Percentiles rank a stretch among this genome's conserved stretches.
Conservation (phyloP, 2,113 vertebrate species). For the Acrocephalus kingi region DNA sequence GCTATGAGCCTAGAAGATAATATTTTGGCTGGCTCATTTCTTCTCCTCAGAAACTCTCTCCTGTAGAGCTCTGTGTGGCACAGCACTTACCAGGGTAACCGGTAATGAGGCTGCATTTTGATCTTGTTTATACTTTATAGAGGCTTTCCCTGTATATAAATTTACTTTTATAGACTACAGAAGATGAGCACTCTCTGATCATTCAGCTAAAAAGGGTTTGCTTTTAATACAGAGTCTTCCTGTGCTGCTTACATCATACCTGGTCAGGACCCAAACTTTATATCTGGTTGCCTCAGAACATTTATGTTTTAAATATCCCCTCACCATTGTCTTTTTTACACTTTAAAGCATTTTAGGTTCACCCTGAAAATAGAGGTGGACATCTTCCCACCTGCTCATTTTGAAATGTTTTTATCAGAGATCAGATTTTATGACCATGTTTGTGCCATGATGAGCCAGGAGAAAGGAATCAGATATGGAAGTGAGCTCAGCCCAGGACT, state of each 20-base stretch:
- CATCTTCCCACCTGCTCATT: neutral
- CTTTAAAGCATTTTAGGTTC: neutral
- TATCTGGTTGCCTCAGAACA: neutral
- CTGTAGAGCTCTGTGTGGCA: neutral
- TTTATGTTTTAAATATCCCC: neutral
- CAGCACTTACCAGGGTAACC: neutral
- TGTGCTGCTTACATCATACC: neutral
- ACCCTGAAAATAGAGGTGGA: neutral
- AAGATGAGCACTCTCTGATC: neutral
- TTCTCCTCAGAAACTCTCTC: slow-evolving; percentile 16
- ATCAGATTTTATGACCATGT: neutral
- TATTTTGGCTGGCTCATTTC: slow-evolving; percentile 44
- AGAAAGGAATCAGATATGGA: neutral
- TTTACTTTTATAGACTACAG: neutral
- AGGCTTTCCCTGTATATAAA: neutral
- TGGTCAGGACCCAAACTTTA: neutral
- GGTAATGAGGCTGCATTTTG: slow-evolving; percentile 35
- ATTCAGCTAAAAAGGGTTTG: neutral
- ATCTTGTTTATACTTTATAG: slow-evolving; percentile 30
- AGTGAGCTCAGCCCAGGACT: neutral
- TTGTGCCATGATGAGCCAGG: neutral
- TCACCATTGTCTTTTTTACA: neutral
- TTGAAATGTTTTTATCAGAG: neutral
- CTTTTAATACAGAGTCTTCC: neutral
- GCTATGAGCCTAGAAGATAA: slow-evolving; percentile 32